phyloP scores from a whole-genome alignment of 30 jellyfish, hydroid and myxozoan genomes.

The Turritopsis rubra region DNA sequence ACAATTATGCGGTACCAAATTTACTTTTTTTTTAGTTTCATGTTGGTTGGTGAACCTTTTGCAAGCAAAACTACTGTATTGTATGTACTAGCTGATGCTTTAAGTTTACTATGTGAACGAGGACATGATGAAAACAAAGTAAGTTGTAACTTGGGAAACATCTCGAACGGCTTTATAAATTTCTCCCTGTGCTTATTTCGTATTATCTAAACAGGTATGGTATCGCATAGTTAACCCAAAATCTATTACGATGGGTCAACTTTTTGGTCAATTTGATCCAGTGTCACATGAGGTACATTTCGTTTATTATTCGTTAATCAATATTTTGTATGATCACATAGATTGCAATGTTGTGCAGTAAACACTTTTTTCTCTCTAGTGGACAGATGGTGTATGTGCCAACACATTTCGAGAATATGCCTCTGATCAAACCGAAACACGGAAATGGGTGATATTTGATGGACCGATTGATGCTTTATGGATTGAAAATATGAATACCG shows the following conservation, averaged over 20 bases:
- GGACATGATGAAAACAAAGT: slow-evolving; percentile 88
- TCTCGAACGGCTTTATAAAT: neutral
- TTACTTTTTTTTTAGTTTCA: slow-evolving; percentile 43
- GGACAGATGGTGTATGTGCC: slow-evolving; percentile 99
- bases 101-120: slow-evolving; percentile 63
- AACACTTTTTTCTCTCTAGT: slow-evolving; percentile 30
- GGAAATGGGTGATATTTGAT: slow-evolving; percentile 95
- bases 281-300: slow-evolving; percentile 83
- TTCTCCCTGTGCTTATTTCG: neutral
- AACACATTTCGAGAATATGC: slow-evolving; percentile 97
- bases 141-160: neutral
- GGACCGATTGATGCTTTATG: slow-evolving; percentile 98
- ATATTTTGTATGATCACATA: too few species aligned
- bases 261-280: slow-evolving; percentile 94
- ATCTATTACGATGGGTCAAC: slow-evolving; percentile 95
- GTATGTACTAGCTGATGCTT: slow-evolving; percentile 68
- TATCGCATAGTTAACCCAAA: slow-evolving; percentile 83
- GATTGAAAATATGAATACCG: slow-evolving; percentile 97
- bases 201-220: slow-evolving; percentile 48
- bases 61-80: slow-evolving; percentile 78
- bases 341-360: too few species aligned
- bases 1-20: neutral
- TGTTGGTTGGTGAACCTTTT: slow-evolving; percentile 98
- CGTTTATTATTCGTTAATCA: neutral
- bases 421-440: slow-evolving; percentile 89